phyloP scores from a whole-genome alignment of 1,140 invertebrate genomes.

The Cheumatopsyche charites region DNA sequence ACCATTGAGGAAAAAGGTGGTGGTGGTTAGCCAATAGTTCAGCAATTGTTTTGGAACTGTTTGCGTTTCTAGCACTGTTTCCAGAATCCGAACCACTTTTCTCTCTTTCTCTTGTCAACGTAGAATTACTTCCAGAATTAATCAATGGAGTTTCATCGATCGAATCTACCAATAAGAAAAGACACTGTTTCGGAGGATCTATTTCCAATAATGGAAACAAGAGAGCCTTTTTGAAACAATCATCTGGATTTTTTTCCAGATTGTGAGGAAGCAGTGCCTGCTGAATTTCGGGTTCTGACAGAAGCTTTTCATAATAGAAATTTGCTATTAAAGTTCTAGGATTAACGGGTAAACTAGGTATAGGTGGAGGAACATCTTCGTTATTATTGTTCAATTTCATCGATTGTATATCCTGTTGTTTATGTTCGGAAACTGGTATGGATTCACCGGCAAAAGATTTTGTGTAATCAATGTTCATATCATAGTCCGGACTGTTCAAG shows the following conservation, averaged over 20 bases:
- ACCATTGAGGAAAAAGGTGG: conserved; percentile 92
- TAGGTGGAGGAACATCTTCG: conserved; percentile 60
- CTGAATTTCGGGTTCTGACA: conserved; percentile 77
- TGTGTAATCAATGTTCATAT: conserved; percentile 17
- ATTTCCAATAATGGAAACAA: conserved; percentile 86
- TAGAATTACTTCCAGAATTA: conserved; percentile 50
- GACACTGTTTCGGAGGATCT: conserved; percentile 79
- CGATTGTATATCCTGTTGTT: conserved; percentile 9
- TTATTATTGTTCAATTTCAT: conserved; percentile 30
- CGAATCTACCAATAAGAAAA: conserved; percentile 89
- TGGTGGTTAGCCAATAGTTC: conserved; percentile 88
- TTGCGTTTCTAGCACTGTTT: conserved; percentile 55
- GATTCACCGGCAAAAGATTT: conserved; percentile 15
- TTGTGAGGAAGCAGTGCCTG: conserved; percentile 73
- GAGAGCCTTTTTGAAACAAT: conserved; percentile 87
- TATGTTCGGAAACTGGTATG: conserved; percentile 1
- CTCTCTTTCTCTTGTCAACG: conserved; percentile 54
- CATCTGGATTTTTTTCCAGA: conserved; percentile 83
- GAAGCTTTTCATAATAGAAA: conserved; percentile 81
- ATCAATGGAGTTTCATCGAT: conserved; percentile 78
- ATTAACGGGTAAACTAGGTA: conserved; percentile 67
- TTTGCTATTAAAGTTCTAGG: conserved; percentile 71
- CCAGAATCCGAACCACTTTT: conserved; percentile 50
- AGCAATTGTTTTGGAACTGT: conserved; percentile 73
- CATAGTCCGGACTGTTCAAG: conserved; percentile 45